These are phyloP conservation scores for Varroa destructor DNA, from an alignment of 1,140 invertebrate genomes.

Conservation along the genomic window DNA sequence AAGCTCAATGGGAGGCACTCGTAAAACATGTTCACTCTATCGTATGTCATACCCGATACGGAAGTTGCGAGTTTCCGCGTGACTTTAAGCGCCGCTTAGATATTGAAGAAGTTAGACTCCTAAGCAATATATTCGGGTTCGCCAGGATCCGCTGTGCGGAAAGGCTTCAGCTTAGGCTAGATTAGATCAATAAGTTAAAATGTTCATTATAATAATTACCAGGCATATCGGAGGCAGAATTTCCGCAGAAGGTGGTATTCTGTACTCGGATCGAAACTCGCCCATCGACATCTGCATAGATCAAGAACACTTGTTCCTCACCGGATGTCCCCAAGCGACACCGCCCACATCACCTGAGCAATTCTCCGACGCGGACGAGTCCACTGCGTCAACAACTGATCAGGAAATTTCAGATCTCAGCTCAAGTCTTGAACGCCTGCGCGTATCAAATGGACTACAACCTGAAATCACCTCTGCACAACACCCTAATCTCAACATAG, in stretches of 20 bases:
- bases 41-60: too few relatives aligned
- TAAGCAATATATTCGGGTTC: too few relatives aligned
- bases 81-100: too few relatives aligned
- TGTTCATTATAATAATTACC: background rate
- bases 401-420: slow-evolving; percentile 26
- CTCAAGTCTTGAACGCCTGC: slow-evolving; percentile 23
- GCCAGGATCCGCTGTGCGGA: too few relatives aligned
- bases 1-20: too few relatives aligned
- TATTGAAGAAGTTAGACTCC: too few relatives aligned
- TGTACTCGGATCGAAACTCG: slow-evolving; percentile 21
- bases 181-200: background rate
- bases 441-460: slow-evolving; percentile 6
- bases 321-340: too few relatives aligned
- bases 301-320: background rate
- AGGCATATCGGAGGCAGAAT: slow-evolving; percentile 17
- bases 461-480: background rate
- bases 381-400: slow-evolving; percentile 7
- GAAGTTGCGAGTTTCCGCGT: too few relatives aligned
- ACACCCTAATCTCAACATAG: slow-evolving; percentile 18
- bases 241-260: slow-evolving; percentile 15
- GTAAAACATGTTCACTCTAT: too few relatives aligned
- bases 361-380: slow-evolving; percentile 25
- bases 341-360: slow-evolving; percentile 18
- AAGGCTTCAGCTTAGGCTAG: too few relatives aligned
- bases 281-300: slow-evolving; percentile 2